phyloP scores from a whole-genome alignment of 1,140 invertebrate species.

The Berghia stephanieae region DNA sequence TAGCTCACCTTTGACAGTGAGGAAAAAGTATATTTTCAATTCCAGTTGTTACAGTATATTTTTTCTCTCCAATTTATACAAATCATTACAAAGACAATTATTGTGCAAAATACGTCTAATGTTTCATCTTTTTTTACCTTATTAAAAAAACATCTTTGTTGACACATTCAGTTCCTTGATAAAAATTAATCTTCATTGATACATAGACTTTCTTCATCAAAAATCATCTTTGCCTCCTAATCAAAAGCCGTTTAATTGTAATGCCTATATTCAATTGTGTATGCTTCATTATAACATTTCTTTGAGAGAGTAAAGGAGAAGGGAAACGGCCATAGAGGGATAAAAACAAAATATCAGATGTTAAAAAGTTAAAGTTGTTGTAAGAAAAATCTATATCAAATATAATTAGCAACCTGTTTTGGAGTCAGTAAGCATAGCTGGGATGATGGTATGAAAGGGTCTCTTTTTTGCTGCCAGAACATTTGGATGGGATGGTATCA shows the following conservation, averaged over 20 bases:
- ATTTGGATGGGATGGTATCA: constrained; percentile 56
- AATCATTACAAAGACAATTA: too few species aligned
- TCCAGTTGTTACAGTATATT: too few species aligned
- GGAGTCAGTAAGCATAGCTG: constrained; percentile 60
- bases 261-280: too few species aligned
- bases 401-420: constrained; percentile 51
- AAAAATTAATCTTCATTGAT: too few species aligned
- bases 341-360: neutral
- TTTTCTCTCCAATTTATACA: too few species aligned
- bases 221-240: too few species aligned
- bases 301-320: neutral
- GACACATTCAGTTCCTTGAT: too few species aligned
- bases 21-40: too few species aligned
- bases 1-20: constrained; percentile 52
- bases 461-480: constrained; percentile 56
- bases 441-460: constrained; percentile 67
- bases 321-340: too few species aligned
- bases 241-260: too few species aligned
- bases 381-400: neutral
- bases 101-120: neutral
- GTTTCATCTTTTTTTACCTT: neutral
- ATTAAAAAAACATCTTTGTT: neutral
- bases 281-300: neutral
- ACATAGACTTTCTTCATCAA: too few species aligned
- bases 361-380: neutral